Evolutionary conservation across 92 coral and sea anemone genomes (phyloP).

Genomic region (Siderastrea radians): DNA sequence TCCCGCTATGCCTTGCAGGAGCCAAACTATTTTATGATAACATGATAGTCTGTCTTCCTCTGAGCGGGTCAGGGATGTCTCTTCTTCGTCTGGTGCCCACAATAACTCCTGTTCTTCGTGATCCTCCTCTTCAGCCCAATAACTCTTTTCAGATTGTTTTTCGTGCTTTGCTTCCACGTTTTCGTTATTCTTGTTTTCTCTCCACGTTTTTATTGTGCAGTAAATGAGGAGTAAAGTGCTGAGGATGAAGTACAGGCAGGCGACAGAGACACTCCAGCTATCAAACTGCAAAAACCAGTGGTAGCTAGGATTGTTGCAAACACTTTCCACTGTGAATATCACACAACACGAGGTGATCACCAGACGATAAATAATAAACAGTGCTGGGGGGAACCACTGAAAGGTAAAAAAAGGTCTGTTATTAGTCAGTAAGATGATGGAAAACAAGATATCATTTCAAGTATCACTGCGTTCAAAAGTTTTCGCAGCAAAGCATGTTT

Average conservation of each 20-base stretch:
- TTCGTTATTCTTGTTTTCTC: background rate
- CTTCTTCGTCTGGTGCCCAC: constrained; percentile 15
- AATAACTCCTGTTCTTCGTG: background rate
- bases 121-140: background rate
- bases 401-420: background rate
- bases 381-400: constrained; percentile 52
- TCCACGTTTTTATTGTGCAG: background rate
- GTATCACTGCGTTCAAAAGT: too few relatives aligned
- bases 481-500: too few relatives aligned
- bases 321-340: constrained; percentile 29
- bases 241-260: constrained; percentile 16
- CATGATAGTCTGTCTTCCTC: constrained; percentile 9
- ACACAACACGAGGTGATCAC: constrained; percentile 38
- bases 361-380: constrained; percentile 35
- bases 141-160: background rate
- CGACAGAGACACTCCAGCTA: constrained; percentile 17
- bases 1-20: constrained; percentile 8
- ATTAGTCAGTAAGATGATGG: too few relatives aligned
- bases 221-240: constrained; percentile 17
- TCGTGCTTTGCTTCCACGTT: background rate
- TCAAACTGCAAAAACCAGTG: constrained; percentile 33
- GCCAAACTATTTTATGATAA: constrained; percentile 30
- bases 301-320: background rate
- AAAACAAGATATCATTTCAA: too few relatives aligned
- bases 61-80: background rate